Evolutionary conservation across 2,797 vertebrate species (phyloP).

Genomic region (Tachyglossus aculeatus): DNA sequence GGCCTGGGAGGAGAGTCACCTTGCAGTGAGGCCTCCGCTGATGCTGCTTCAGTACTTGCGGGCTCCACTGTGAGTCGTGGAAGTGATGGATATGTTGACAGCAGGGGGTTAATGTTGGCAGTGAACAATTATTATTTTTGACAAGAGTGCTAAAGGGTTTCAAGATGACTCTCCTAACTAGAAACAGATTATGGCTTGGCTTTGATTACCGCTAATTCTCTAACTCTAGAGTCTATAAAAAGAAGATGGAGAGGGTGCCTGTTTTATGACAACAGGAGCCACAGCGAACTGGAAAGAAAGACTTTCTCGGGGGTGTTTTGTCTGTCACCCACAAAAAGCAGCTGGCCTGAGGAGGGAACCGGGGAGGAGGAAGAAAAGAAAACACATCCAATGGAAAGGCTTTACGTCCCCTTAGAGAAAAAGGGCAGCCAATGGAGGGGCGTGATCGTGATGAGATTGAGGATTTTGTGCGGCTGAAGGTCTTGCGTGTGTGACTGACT

Average conservation of each 20-base stretch:
- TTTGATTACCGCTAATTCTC: constrained; percentile 72
- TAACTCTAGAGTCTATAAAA: constrained; percentile 69
- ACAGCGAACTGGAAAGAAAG: constrained; percentile 56
- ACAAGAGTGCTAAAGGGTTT: constrained; percentile 65
- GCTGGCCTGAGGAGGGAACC: constrained; percentile 44
- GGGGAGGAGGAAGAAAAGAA: constrained; percentile 12
- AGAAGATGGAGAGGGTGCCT: constrained; percentile 60
- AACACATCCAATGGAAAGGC: constrained; percentile 59
- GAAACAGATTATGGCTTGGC: constrained; percentile 66
- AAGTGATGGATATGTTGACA: constrained; percentile 40
- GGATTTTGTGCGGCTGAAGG: constrained; percentile 59
- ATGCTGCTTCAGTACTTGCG: neutral
- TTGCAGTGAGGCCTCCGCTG: neutral
- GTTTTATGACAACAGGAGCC: constrained; percentile 67
- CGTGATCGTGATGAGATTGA: constrained; percentile 64
- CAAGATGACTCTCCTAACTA: constrained; percentile 65
- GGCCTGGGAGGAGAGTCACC: too few species aligned
- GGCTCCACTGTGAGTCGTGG: neutral
- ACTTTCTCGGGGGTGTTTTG: constrained; percentile 67
- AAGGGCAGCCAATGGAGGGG: constrained; percentile 41
- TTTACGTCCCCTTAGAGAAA: constrained; percentile 57
- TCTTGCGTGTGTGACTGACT: constrained; percentile 10
- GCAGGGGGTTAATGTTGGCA: constrained; percentile 54
- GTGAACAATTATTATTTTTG: constrained; percentile 63
- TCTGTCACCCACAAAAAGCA: constrained; percentile 65